A percentile compares a stretch with the other conserved stretches of the same genome.
These are phyloP conservation scores for Chaunax sp. DNA, from an alignment of 2,797 vertebrate species.

Conservation along the genomic window DNA sequence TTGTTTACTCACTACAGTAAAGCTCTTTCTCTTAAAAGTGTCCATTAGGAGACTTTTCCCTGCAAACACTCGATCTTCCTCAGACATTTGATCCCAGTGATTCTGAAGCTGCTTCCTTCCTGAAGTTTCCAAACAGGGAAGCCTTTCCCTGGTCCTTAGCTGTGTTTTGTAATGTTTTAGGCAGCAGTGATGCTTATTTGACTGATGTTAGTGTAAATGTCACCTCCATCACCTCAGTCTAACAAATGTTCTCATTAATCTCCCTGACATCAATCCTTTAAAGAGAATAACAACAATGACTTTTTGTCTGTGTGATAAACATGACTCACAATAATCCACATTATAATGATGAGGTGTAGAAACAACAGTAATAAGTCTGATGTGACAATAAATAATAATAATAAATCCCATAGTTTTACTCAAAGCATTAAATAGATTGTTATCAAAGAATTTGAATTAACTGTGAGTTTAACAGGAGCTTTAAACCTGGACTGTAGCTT, in stretches of 20 bases:
- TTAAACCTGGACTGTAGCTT: too few relatives aligned
- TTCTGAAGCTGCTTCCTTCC: slow-evolving; percentile 4
- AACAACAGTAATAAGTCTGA: too few relatives aligned
- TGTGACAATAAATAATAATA: too few relatives aligned
- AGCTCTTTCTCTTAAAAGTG: slow-evolving; percentile 6
- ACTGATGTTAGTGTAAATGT: slow-evolving; percentile 13
- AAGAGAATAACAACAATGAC: slow-evolving; percentile 1
- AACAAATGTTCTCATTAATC: slow-evolving; percentile 19
- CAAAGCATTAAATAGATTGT: too few relatives aligned
- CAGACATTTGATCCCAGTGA: slow-evolving; percentile 8
- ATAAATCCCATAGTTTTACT: too few relatives aligned
- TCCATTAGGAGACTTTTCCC: slow-evolving; percentile 7
- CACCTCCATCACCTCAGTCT: slow-evolving; percentile 17
- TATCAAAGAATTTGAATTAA: too few relatives aligned
- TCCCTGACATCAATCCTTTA: slow-evolving; percentile 19
- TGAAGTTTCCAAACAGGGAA: slow-evolving; percentile 10
- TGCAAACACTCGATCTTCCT: slow-evolving; percentile 8
- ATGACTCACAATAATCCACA: not conserved
- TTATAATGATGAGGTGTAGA: too few relatives aligned
- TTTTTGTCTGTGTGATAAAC: slow-evolving; percentile 1
- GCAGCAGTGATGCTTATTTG: slow-evolving; percentile 23
- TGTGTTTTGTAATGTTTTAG: slow-evolving; percentile 14
- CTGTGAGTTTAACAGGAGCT: too few relatives aligned
- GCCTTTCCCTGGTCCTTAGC: not conserved
- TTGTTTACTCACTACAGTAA: not conserved